Conservation (phyloP, 2,888 invertebrate species). For the Lasioglossum oenotherae region DNA sequence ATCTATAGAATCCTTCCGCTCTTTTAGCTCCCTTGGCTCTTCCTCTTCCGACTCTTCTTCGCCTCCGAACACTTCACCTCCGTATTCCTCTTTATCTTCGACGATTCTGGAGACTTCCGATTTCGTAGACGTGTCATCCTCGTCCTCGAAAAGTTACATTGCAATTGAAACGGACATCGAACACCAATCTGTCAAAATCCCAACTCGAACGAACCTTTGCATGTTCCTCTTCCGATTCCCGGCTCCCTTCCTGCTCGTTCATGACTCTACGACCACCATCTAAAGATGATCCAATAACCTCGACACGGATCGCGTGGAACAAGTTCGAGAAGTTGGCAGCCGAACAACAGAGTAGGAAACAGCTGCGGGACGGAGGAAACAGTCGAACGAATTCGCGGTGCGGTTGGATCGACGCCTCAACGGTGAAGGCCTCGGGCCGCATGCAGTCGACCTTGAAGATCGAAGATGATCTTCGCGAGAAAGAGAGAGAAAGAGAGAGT, state of each 20-base stretch:
- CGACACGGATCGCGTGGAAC: slow-evolving; percentile 4
- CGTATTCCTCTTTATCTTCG: background rate
- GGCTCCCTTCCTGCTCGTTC: background rate
- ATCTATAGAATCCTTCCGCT: slow-evolving; percentile 26
- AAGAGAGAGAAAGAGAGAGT: background rate
- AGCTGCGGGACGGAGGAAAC: slow-evolving; percentile 68
- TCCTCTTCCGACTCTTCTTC: slow-evolving; percentile 18
- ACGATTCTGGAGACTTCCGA: background rate
- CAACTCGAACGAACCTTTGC: background rate
- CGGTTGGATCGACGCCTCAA: slow-evolving; percentile 63
- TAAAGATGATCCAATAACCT: background rate
- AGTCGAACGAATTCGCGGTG: slow-evolving; percentile 68
- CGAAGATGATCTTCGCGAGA: slow-evolving; percentile 66
- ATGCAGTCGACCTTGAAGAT: slow-evolving; percentile 72
- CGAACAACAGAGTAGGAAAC: slow-evolving; percentile 34
- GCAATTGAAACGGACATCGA: background rate
- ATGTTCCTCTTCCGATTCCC: background rate
- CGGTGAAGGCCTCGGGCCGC: slow-evolving; percentile 66
- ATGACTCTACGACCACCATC: background rate
- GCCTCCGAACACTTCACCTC: background rate
- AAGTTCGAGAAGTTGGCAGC: slow-evolving; percentile 13
- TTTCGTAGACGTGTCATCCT: rapidly evolving
- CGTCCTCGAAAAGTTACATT: background rate
- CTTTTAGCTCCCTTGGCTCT: background rate
- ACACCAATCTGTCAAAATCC: background rate